These are phyloP conservation scores for Trichonephila clavipes DNA, from an alignment of 1,140 invertebrate genomes.

Conservation along the genomic window DNA sequence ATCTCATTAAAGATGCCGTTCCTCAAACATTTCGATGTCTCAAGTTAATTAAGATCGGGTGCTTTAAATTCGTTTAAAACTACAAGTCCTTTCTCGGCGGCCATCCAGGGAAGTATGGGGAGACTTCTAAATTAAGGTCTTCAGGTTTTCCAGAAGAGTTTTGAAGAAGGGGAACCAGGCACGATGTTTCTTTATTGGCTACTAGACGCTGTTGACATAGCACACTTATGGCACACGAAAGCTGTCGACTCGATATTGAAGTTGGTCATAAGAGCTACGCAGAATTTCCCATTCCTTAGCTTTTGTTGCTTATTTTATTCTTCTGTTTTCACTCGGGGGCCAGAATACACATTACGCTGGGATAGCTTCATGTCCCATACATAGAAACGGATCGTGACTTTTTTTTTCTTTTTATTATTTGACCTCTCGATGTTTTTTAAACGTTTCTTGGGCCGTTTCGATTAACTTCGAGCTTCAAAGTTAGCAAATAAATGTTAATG, in stretches of 20 bases:
- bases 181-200: constrained; percentile 75
- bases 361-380: constrained; percentile 13
- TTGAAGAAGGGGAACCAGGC: constrained; percentile 56
- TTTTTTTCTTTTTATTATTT: background rate
- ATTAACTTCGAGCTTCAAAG: background rate
- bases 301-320: constrained; percentile 72
- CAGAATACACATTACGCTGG: constrained; percentile 66
- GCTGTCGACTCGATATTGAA: constrained; percentile 75
- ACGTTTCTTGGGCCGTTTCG: constrained; percentile 1
- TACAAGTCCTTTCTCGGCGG: constrained; percentile 13
- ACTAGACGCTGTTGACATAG: constrained; percentile 74
- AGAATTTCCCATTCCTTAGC: constrained; percentile 67
- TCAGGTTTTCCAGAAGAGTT: constrained; percentile 54
- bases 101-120: constrained; percentile 52
- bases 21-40: constrained; percentile 74
- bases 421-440: constrained; percentile 14
- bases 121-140: constrained; percentile 71
- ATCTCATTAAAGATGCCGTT: constrained; percentile 76
- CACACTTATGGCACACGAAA: constrained; percentile 71
- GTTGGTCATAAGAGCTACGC: constrained; percentile 73
- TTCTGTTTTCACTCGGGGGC: constrained; percentile 66
- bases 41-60: constrained; percentile 76
- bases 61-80: constrained; percentile 77
- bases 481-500: background rate
- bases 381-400: constrained; percentile 19